Evolutionary conservation across 2,113 vertebrate genomes (phyloP), one percentile per base, ranked within the genome.

Genomic region (Lepus timidus): DNA sequence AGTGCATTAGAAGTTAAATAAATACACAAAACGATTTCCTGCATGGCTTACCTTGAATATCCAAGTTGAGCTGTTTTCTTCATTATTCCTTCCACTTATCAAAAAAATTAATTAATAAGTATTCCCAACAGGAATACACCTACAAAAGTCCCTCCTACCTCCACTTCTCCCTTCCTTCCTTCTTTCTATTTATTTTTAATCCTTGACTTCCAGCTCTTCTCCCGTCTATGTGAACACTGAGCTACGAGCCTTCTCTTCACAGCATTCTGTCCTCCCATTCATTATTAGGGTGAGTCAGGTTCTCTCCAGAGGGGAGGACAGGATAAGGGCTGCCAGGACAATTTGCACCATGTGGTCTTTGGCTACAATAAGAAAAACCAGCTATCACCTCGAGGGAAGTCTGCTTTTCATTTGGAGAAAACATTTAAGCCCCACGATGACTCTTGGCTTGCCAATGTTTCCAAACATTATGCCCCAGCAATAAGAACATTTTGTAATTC

Each of bases 91-190:
- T 29, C 51, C 17, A 93, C 65, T 51, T 81, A 58, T 73, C 88
- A 39, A 65, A 51, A 73, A 95, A 95, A 44, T 44, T 44, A 89
- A 36, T 29, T 58, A 68, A 83, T 83, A 64, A 81, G 55, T 85
- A 92, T 75, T 83, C 61, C 23, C 49, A 93, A 12, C 33, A 76
- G 36, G 1, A 89, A 55, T 86, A 65, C 33, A 61, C 6, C 9
- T 55, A 22, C 52, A 55, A 27, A n/a, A 27, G 13, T 44, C 31
- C 36, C 17, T 61, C 22, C 23, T 62, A 6, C 19, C 17, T 19
- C 6, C 39, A 9, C n/a, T 13, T 9, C 61, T 52, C n/a, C 79
- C 29, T 25, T 6, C n/a, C 73, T 76, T 20, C 12, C 49, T 39
- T 73, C 58, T 33, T n/a, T 36, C n/a, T 52, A 19, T 80, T 67